Conservation (phyloP, 2,888 invertebrate genomes). For the Drosophila pseudotakahashii region DNA sequence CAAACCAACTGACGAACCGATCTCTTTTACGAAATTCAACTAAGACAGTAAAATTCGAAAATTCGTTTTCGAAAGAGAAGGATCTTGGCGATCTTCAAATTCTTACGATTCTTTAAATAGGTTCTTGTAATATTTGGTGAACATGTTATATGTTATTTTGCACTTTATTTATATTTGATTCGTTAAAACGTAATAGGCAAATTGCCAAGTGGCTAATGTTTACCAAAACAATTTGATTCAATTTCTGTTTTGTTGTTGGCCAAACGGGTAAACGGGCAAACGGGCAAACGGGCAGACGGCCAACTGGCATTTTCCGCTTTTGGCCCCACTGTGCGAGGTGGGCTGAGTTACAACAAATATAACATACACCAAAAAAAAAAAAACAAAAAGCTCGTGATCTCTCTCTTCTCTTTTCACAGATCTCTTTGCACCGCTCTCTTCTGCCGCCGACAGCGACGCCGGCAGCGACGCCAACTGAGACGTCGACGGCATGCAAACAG, state of each 20-base stretch:
- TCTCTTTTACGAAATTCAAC: neutral
- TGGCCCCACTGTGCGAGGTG: slow-evolving; percentile 35
- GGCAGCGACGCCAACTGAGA: slow-evolving; percentile 23
- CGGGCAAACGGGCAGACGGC: neutral
- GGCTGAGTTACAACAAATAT: slow-evolving; percentile 23
- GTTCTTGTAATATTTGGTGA: slow-evolving; percentile 13
- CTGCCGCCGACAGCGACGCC: slow-evolving; percentile 16
- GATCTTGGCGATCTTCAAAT: neutral
- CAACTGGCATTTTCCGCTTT: slow-evolving; percentile 4
- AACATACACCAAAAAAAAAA: too few species aligned
- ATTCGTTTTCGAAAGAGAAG: slow-evolving; percentile 1
- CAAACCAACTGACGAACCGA: neutral
- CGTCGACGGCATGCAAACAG: slow-evolving; percentile 78
- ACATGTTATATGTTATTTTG: slow-evolving; percentile 16
- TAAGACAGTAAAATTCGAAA: slow-evolving; percentile 6
- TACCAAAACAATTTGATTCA: slow-evolving; percentile 17
- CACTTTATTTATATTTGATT: slow-evolving; percentile 15
- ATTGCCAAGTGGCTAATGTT: slow-evolving; percentile 9
- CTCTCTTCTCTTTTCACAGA: slow-evolving; percentile 1
- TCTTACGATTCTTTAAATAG: slow-evolving; percentile 3
- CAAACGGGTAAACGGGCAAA: too few species aligned
- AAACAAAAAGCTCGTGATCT: slow-evolving; percentile 44
- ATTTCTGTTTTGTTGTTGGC: neutral
- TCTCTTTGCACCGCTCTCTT: slow-evolving; percentile 27
- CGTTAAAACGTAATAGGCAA: slow-evolving; percentile 13